phyloP scores from a whole-genome alignment of 2,888 invertebrate genomes.

The Nudaria mundana region DNA sequence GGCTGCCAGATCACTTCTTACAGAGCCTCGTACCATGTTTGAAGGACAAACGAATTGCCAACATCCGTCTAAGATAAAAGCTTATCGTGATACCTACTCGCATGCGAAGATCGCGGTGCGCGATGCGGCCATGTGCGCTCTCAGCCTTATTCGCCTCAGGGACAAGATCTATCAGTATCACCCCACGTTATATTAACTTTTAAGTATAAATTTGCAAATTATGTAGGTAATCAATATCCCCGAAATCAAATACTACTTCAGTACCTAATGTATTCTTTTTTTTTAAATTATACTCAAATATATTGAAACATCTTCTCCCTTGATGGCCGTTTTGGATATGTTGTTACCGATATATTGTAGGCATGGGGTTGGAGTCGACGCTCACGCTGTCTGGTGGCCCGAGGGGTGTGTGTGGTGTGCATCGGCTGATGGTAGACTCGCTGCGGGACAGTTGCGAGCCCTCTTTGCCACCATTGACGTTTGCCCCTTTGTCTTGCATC shows the following conservation, averaged over 20 bases:
- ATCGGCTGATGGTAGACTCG: slow-evolving; percentile 85
- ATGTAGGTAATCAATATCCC: not conserved
- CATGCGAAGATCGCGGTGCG: slow-evolving; percentile 75
- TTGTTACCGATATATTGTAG: slow-evolving; percentile 93
- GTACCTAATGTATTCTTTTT: too few species aligned
- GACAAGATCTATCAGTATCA: slow-evolving; percentile 55
- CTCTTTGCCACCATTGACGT: slow-evolving; percentile 60
- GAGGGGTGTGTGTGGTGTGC: slow-evolving; percentile 74
- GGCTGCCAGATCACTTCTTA: slow-evolving; percentile 4
- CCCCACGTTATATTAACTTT: not conserved
- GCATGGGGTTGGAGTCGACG: slow-evolving; percentile 92
- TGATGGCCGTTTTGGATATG: slow-evolving; percentile 39
- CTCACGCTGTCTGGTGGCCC: slow-evolving; percentile 87
- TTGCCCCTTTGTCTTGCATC: slow-evolving; percentile 65
- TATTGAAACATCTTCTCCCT: slow-evolving; percentile 54
- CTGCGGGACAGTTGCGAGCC: slow-evolving; percentile 85
- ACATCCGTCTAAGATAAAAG: slow-evolving; percentile 37
- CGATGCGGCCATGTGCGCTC: slow-evolving; percentile 69
- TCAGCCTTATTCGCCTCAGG: slow-evolving; percentile 56
- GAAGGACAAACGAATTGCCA: not conserved
- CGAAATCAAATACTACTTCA: not conserved
- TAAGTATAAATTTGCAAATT: not conserved
- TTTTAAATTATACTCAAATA: too few species aligned
- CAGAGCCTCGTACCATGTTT: not conserved
- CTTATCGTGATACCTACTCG: slow-evolving; percentile 61